phyloP scores from a whole-genome alignment of 2,797 vertebrate species.

The Epinephelus awoara region DNA sequence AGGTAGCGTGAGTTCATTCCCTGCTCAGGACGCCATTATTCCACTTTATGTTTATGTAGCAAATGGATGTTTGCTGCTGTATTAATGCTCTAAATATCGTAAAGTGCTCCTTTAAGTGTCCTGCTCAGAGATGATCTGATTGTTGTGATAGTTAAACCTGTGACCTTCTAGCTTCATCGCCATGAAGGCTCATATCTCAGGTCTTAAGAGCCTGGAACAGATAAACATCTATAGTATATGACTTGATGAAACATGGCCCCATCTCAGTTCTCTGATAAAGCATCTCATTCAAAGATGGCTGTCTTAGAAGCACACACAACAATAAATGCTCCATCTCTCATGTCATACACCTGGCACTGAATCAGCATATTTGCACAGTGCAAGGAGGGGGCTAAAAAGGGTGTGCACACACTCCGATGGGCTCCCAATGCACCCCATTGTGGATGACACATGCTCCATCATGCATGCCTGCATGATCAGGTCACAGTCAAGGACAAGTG shows the following conservation, averaged over 20 bases:
- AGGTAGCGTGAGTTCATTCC: too few species aligned
- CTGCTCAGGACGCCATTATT: too few species aligned
- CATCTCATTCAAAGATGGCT: constrained; percentile 50
- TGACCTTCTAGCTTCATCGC: constrained; percentile 28
- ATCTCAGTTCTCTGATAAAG: constrained; percentile 55
- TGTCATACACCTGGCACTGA: constrained; percentile 61
- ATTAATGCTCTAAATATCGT: too few species aligned
- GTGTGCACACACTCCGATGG: constrained; percentile 19
- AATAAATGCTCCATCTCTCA: constrained; percentile 66
- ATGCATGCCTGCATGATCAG: constrained; percentile 24
- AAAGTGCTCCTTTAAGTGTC: not conserved
- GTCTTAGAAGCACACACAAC: constrained; percentile 39
- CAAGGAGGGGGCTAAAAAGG: not conserved
- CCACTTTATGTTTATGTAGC: too few species aligned
- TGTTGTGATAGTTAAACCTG: not conserved
- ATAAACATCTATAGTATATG: constrained; percentile 70
- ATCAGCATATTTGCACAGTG: constrained; percentile 66
- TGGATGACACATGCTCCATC: constrained; percentile 52
- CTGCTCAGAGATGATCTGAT: not conserved
- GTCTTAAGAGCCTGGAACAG: constrained; percentile 42
- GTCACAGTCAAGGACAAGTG: constrained; percentile 56
- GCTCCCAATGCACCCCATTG: constrained; percentile 8
- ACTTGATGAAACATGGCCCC: constrained; percentile 48
- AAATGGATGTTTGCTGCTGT: too few species aligned
- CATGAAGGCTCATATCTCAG: constrained; percentile 49